Evolutionary conservation across 2,113 vertebrate species (phyloP).

Genomic region (Cnemophilus loriae): DNA sequence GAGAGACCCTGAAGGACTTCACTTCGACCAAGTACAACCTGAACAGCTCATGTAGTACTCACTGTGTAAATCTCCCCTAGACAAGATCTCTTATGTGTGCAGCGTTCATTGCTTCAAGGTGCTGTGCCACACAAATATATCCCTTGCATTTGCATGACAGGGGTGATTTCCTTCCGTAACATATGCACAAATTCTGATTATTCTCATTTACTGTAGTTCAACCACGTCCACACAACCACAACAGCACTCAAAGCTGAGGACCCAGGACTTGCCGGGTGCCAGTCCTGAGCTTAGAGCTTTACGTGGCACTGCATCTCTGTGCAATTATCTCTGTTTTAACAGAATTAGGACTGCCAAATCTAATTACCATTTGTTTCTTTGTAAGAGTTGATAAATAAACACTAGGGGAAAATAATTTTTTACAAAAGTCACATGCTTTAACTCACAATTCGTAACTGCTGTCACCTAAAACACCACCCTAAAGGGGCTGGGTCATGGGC

Average conservation of each 20-base stretch:
- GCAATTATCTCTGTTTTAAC: neutral
- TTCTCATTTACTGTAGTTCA: neutral
- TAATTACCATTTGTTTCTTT: neutral
- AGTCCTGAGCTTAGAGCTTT: neutral
- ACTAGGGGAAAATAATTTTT: neutral
- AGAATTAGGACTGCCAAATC: neutral
- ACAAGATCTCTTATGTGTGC: neutral
- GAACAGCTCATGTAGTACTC: neutral
- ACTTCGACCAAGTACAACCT: neutral
- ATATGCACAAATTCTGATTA: neutral
- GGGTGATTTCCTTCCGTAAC: neutral
- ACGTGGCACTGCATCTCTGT: neutral
- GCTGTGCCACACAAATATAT: neutral
- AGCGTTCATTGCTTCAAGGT: neutral
- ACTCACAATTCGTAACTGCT: neutral
- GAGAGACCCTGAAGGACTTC: neutral
- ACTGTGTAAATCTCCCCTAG: neutral
- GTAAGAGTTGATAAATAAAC: neutral
- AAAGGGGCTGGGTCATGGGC: neutral
- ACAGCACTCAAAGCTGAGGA: neutral
- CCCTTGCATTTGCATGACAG: neutral
- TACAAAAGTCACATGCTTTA: neutral
- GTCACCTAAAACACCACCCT: neutral
- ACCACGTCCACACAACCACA: neutral
- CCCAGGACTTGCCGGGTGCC: neutral